phyloP scores from a whole-genome alignment of 2,888 invertebrate species.

The Synanthedon myopaeformis region DNA sequence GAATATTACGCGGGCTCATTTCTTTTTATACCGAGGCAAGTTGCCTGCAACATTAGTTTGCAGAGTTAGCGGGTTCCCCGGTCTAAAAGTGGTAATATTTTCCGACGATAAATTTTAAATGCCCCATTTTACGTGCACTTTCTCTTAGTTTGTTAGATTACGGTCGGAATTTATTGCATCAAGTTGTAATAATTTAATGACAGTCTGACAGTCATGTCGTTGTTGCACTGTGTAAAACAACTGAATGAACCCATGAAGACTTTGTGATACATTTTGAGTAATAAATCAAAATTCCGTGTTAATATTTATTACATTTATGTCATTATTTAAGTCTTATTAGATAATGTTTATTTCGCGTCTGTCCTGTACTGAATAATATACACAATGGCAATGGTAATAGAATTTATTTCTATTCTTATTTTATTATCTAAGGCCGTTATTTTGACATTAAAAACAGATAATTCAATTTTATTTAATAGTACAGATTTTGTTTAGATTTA shows the following conservation, averaged over 20 bases:
- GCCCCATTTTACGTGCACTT: slow-evolving; percentile 46
- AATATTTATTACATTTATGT: too few relatives aligned
- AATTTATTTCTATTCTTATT: too few relatives aligned
- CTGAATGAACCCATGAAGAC: slow-evolving; percentile 4
- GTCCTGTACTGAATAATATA: too few relatives aligned
- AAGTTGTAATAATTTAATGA: slow-evolving; percentile 33
- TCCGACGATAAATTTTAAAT: slow-evolving; percentile 59
- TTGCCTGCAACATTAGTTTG: slow-evolving; percentile 47
- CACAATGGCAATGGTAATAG: too few relatives aligned
- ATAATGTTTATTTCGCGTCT: too few relatives aligned
- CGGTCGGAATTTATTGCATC: slow-evolving; percentile 41
- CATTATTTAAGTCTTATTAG: too few relatives aligned
- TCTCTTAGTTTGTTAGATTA: slow-evolving; percentile 54
- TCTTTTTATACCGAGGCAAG: slow-evolving; percentile 38
- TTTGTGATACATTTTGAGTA: slow-evolving; percentile 10
- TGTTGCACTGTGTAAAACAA: slow-evolving; percentile 3
- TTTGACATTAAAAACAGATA: too few relatives aligned
- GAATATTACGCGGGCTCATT: slow-evolving; percentile 33
- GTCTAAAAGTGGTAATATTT: slow-evolving; percentile 53
- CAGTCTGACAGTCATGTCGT: slow-evolving; percentile 19
- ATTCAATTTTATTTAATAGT: too few relatives aligned
- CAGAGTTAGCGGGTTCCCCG: slow-evolving; percentile 37
- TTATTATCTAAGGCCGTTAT: too few relatives aligned
- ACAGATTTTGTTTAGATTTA: too few relatives aligned
- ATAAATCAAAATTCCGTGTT: too few relatives aligned